Conservation (phyloP, 2,113 vertebrate species). For the Myxocyprinus asiaticus region DNA sequence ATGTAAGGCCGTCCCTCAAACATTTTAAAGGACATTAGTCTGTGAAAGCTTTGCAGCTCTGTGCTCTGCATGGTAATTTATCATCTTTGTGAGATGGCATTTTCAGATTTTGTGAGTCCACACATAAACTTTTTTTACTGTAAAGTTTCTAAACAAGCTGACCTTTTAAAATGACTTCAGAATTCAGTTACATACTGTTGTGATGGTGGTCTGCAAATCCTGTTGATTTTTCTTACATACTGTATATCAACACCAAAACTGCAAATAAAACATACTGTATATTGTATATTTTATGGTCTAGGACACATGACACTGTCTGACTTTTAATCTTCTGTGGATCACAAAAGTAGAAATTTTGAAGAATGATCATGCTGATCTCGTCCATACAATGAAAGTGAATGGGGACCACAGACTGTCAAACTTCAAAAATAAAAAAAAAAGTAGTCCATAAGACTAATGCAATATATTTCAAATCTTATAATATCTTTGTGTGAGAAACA, state of each 20-base stretch:
- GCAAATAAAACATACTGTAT: not conserved
- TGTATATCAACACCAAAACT: not conserved
- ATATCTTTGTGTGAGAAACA: too few relatives aligned
- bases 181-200: not conserved
- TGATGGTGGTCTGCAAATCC: not conserved
- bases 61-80: constrained; percentile 13
- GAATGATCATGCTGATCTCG: too few relatives aligned
- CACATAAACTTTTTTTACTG: constrained; percentile 4
- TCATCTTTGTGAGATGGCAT: constrained; percentile 25
- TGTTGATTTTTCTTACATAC: not conserved
- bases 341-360: too few relatives aligned
- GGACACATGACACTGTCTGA: too few relatives aligned
- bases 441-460: too few relatives aligned
- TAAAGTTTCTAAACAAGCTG: constrained; percentile 29
- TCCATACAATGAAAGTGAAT: too few relatives aligned
- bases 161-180: constrained; percentile 4
- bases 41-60: not conserved
- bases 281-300: too few relatives aligned
- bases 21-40: constrained; percentile 34
- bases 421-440: too few relatives aligned
- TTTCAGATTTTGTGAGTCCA: not conserved
- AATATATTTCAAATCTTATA: too few relatives aligned
- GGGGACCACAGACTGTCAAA: too few relatives aligned
- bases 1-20: constrained; percentile 9
- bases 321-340: too few relatives aligned